These are phyloP conservation scores for Chaetops frenatus DNA, from an alignment of 2,113 vertebrate genomes.

Conservation along the genomic window DNA sequence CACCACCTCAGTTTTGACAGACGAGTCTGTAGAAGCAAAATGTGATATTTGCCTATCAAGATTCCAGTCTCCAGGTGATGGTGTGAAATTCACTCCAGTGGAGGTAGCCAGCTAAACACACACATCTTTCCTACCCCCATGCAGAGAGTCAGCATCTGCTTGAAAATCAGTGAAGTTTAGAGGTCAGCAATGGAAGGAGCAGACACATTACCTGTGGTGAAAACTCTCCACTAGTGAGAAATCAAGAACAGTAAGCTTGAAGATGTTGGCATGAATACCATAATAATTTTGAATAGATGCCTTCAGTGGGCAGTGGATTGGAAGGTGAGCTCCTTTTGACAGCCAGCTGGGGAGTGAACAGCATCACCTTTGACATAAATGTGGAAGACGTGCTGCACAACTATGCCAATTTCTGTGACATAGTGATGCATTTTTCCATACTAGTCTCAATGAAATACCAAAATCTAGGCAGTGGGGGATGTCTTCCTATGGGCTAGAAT, in stretches of 20 bases:
- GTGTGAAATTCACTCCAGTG: background rate
- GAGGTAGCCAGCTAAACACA: background rate
- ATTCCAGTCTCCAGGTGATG: background rate
- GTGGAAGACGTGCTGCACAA: background rate
- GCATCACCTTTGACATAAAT: background rate
- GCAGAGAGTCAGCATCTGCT: background rate
- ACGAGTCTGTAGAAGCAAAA: background rate
- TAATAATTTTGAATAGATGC: background rate
- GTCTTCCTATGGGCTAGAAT: background rate
- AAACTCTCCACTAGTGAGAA: background rate
- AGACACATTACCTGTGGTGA: background rate
- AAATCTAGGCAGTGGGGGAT: background rate
- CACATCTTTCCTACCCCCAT: background rate
- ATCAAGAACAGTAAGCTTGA: background rate
- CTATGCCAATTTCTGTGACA: background rate
- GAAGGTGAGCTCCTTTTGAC: background rate
- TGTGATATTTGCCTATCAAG: background rate
- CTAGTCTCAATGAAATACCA: background rate
- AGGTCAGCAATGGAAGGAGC: background rate
- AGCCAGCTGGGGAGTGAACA: background rate
- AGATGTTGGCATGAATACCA: background rate
- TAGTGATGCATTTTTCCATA: background rate
- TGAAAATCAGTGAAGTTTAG: background rate
- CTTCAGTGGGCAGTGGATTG: background rate
- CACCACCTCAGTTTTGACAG: background rate